Conservation (phyloP, 2,113 vertebrate species). For the Percopsis transmontana region DNA sequence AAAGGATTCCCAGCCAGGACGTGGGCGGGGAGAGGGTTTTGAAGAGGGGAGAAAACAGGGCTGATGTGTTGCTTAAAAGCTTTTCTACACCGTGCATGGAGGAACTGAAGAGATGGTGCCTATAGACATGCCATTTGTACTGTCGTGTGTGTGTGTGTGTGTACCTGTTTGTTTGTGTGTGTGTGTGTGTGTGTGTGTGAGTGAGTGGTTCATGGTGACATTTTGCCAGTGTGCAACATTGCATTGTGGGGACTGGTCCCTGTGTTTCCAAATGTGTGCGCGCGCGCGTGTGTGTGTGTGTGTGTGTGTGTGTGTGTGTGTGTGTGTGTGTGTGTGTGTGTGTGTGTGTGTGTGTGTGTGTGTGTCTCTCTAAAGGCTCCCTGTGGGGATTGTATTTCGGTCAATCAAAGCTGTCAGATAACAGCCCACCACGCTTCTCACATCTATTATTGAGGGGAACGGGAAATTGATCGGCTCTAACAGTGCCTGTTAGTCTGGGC, state of each 20-base stretch:
- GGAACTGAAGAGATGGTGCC: conserved; percentile 20
- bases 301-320: neutral
- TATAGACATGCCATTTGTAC: neutral
- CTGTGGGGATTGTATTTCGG: conserved; percentile 66
- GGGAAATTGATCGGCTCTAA: conserved; percentile 71
- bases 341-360: conserved; percentile 8
- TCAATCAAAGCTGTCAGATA: conserved; percentile 69
- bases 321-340: conserved; percentile 6
- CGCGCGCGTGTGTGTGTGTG: conserved; percentile 1
- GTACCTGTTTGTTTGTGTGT: neutral
- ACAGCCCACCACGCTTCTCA: conserved; percentile 61
- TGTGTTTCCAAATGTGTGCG: neutral
- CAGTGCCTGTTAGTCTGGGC: conserved; percentile 51
- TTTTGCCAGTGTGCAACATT: neutral
- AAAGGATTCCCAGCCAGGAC: conserved; percentile 39
- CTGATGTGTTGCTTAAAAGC: neutral
- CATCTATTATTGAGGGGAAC: conserved; percentile 76
- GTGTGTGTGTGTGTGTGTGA: conserved; percentile 6
- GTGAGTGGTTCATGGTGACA: neutral
- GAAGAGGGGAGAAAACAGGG: neutral
- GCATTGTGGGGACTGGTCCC: neutral
- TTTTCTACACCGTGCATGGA: conserved; percentile 24
- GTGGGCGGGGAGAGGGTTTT: neutral
- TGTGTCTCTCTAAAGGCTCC: conserved; percentile 21
- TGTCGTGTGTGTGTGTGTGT: conserved; percentile 33